Percentiles rank a stretch among this genome's conserved stretches.
These are phyloP conservation scores for Oxyura jamaicensis DNA, from an alignment of 2,113 vertebrate genomes.

Conservation along the genomic window DNA sequence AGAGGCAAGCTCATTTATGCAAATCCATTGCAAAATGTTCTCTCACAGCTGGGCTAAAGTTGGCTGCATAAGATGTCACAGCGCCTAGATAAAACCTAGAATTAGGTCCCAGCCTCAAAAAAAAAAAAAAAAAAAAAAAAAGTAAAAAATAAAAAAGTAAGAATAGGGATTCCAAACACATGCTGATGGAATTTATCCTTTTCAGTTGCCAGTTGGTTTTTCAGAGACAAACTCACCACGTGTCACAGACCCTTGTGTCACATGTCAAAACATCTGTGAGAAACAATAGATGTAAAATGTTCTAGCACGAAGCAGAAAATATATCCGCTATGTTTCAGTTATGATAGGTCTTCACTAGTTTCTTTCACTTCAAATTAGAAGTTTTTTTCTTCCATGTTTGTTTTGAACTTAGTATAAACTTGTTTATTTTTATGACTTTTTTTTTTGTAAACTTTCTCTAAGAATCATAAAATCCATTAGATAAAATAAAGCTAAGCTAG, in stretches of 20 bases:
- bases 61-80: neutral
- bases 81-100: neutral
- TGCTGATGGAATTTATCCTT: neutral
- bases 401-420: rapidly evolving
- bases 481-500: neutral
- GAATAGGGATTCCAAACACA: neutral
- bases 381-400: neutral
- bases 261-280: neutral
- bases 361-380: neutral
- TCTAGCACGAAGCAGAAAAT: neutral
- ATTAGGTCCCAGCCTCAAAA: neutral
- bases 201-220: neutral
- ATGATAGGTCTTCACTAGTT: neutral
- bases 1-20: slow-evolving; percentile 26
- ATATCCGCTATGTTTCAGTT: neutral
- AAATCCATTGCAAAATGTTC: slow-evolving; percentile 25
- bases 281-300: neutral
- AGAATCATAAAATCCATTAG: neutral
- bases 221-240: neutral
- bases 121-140: neutral
- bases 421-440: neutral
- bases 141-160: neutral
- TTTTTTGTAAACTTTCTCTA: neutral
- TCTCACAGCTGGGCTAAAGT: neutral
- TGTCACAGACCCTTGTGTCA: neutral